Evolutionary conservation across 1,140 invertebrate genomes (phyloP), one percentile per base, ranked within the genome.

Genomic region (Papilio dardanus): DNA sequence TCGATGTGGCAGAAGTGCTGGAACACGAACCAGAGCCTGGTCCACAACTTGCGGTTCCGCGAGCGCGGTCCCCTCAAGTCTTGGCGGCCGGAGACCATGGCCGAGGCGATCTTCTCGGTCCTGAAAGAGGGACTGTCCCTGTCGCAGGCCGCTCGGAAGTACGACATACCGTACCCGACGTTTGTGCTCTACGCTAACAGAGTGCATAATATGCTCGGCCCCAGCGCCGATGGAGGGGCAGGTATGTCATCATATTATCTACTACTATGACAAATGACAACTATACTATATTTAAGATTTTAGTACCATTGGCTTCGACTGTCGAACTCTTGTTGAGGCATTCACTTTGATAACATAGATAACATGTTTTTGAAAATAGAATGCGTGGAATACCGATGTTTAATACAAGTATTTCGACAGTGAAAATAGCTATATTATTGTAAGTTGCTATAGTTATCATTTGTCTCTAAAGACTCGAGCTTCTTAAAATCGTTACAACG

Each of bases 1-100:
- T 97, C 96, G 40, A 97, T 98, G 96, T 98, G 97, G 97, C 97
- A 98, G 91, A 98, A 98, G 89, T 98, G 97, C 92, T 98, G 97
- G 97, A 98, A 96, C 88, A 98, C 97, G 71, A 97, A 97, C 92
- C 97, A 97, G 90, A 97, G 96, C 79, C 94, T 98, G 80, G 96
- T 98, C 37, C 97, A 98, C 92, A 97, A 98, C 87, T 93, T 98
- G 82, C 95, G 97, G 69, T 98, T 98, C 94, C 95, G 97, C n/a
- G 97, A 98, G 90, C 95, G 97, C 58, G 97, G 97, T 3, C 97
- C 97, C 0, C 94, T 98, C 74, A 98, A 98, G 91, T 98, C 97
- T 28, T 98, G 97, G 97, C 94, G 97, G 42, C 97, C 97, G 2
- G 97, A 98, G 92, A 98, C 97, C 74, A 98, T 98, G 97, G 97